Conservation (phyloP, 2,113 vertebrate species). For the Carollia perspicillata region DNA sequence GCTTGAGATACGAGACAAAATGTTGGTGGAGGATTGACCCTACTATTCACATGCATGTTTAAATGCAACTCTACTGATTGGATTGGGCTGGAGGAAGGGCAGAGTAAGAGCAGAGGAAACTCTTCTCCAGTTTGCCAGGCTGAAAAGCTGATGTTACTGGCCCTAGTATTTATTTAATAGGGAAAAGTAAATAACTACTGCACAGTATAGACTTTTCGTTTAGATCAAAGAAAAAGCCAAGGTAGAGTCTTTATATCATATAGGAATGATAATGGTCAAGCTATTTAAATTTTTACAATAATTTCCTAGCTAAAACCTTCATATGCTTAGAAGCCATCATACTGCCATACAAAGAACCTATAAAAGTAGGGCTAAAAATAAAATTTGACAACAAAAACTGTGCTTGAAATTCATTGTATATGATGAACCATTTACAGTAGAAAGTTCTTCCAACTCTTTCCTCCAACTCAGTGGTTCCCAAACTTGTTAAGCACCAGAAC, state of each 20-base stretch:
- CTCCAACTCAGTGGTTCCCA: background rate
- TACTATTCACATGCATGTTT: background rate
- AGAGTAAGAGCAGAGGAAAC: background rate
- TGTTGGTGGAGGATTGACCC: background rate
- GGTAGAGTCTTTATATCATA: background rate
- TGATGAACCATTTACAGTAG: background rate
- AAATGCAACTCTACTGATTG: background rate
- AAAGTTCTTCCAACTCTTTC: background rate
- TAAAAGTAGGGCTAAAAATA: background rate
- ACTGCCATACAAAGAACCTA: background rate
- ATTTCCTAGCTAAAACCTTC: background rate
- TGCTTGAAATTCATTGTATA: background rate
- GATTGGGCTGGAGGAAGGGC: rapidly evolving
- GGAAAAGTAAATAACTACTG: background rate
- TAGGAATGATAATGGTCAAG: background rate
- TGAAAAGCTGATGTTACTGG: background rate
- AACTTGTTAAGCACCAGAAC: background rate
- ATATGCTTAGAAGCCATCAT: background rate
- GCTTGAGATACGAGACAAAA: background rate
- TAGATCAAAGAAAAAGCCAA: background rate
- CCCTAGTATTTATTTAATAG: background rate
- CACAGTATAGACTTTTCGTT: background rate
- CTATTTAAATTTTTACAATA: background rate
- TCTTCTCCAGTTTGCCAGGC: background rate
- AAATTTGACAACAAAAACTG: background rate